Base-by-base conservation (phyloP, 2,888 invertebrate genomes). In the Pristionchus maxplancki region DNA sequence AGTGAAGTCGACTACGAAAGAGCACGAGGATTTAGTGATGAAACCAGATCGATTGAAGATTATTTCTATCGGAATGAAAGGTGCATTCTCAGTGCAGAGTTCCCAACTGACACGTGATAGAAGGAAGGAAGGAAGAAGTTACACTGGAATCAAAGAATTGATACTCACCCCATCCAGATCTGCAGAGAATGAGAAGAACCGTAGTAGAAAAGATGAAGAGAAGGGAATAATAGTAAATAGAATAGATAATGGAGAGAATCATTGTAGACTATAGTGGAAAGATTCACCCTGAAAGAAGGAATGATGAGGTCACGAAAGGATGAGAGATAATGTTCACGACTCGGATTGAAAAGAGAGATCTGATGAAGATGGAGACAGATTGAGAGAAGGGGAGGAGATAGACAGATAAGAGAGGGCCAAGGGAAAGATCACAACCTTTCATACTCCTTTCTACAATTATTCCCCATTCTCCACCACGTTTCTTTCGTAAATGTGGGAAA, bases 111-210 rank as follows among this genome's bases (percentile, higher is more conserved):
- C 64, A 64, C n/a, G n/a, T n/a, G n/a, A n/a, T n/a, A n/a, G n/a
- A n/a, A n/a, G n/a, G n/a, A n/a, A n/a, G n/a, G 28, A 28, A 6
- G 71, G 71, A 20, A 28, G 71, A 71, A 15, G 37, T 71, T 71
- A 71, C 71, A 71, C 71, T 71, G 71, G 20, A 24, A 31, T 64
- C 9, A 62, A 28, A 15, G 1, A 64, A 13, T 28, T 28, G 64
- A 28, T 4, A 83, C 83, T 53, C 37, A 83, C 83, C 83, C 83
- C 83, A 83, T 31, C 83, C 58, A 8, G 34, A 37, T 40, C 37
- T 34, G 58, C 24, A 53, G 34, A 83, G 58, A 31, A 58, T 37
- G 34, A 83, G 83, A 24, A 58, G 34, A 34, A 83, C 58, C 24
- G 83, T 83, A 0, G 83, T 15, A 4, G 40, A 31, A 24, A n/a